Base-by-base conservation (phyloP, 2,888 invertebrate genomes). In the Chrysodeixis includens region DNA sequence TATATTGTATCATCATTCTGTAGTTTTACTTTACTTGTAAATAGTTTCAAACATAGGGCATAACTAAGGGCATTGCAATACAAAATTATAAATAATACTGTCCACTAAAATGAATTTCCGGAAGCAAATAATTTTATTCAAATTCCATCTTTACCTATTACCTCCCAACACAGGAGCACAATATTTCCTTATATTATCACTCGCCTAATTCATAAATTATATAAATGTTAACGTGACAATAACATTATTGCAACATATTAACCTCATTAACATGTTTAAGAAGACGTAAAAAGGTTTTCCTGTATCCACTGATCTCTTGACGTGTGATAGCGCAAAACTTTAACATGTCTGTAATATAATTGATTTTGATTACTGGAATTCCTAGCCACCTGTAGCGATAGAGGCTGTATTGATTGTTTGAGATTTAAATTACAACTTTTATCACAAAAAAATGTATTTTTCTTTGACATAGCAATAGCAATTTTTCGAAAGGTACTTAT, bases 271-370 rank as follows among this genome's bases (percentile, higher is more conserved):
- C 46, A 49, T 10, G 46, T 49, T 49, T 49, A 10, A 18, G 22
- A 35, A 18, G 18, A 56, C 56, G 56, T 32, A 35, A 30, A 51
- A 60, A 56, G 56, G 51, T 64, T 64, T 64, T 64, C 65, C 64
- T 69, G 30, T 26, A 20, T 10, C 46, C 20, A 20, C 18, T 20
- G 40, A 40, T 40, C 40, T n/a, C 40, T 40, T 40, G n/a, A 40
- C 40, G 40, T 40, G n/a, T 40, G 40, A 40, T 40, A 40, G n/a
- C 40, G 40, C 6, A n/a, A 40, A 40, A n/a, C 6, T 40, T 40
- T 40, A n/a, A 40, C 40, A 12, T 35, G 35, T 35, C 35, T 35
- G 35, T 14, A 35, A 40, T n/a, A 7, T 40, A 40, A n/a, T n/a
- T 3, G n/a, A 40, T 6, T 40, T 40, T n/a, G 4, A n/a, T n/a